Percentiles rank a stretch among this genome's conserved stretches.
Conservation (phyloP, 2,113 vertebrate genomes). For the Haemorhous mexicanus region DNA sequence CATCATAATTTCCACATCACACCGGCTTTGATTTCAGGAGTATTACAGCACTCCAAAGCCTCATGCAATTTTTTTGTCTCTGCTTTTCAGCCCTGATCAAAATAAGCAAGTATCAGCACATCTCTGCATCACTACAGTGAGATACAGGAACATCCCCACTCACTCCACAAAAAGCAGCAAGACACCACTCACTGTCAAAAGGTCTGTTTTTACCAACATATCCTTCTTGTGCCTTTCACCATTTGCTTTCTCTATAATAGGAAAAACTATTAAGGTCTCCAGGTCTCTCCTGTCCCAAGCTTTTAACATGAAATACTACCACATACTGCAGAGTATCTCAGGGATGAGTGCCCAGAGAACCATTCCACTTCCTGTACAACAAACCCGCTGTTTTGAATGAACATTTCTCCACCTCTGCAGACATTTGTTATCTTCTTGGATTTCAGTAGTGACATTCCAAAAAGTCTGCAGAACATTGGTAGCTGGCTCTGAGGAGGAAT, state of each 20-base stretch:
- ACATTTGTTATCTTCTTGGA: not conserved
- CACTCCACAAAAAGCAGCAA: not conserved
- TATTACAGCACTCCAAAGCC: not conserved
- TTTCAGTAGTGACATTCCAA: not conserved
- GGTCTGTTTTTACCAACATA: not conserved
- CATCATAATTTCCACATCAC: not conserved
- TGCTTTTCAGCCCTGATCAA: not conserved
- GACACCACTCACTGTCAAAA: not conserved
- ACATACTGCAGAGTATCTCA: not conserved
- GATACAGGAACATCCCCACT: not conserved
- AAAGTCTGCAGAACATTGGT: not conserved
- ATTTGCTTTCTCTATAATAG: not conserved
- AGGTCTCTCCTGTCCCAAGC: not conserved
- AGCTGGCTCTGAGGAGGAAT: not conserved
- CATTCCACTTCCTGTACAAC: not conserved
- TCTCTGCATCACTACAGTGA: not conserved
- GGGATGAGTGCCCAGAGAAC: not conserved
- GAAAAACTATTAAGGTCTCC: not conserved
- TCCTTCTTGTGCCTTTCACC: not conserved
- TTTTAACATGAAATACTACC: not conserved
- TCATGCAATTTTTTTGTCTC: not conserved
- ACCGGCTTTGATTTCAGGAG: not conserved
- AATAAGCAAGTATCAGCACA: not conserved
- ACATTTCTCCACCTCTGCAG: not conserved
- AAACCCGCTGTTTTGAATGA: not conserved